A percentile compares a stretch with the other conserved stretches of the same genome.
Evolutionary conservation across 2,888 invertebrate genomes (phyloP).

Genomic region (Atrina japonica): DNA sequence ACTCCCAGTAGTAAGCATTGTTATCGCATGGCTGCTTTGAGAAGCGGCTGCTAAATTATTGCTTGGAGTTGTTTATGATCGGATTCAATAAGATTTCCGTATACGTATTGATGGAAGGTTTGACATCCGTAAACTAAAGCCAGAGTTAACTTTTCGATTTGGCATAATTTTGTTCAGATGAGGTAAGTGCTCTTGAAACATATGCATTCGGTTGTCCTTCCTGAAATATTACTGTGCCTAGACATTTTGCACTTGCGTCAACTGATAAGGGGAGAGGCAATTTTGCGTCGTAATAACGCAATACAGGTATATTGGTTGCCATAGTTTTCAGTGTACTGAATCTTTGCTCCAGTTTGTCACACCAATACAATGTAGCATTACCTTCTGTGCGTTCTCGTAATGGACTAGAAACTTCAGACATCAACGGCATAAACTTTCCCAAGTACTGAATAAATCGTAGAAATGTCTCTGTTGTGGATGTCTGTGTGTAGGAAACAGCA

Average conservation of each 20-base stretch:
- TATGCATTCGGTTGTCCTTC: constrained; percentile 19
- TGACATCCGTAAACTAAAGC: constrained; percentile 17
- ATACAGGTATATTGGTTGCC: constrained; percentile 32
- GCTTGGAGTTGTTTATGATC: constrained; percentile 30
- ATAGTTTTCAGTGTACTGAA: constrained; percentile 29
- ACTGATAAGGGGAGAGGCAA: constrained; percentile 27
- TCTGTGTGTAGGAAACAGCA: too few relatives aligned
- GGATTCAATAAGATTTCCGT: constrained; percentile 8
- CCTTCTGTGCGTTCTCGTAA: constrained; percentile 13
- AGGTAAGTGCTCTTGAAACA: not conserved
- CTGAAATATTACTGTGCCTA: constrained; percentile 34
- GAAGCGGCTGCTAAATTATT: constrained; percentile 11
- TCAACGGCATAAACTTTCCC: constrained; percentile 23
- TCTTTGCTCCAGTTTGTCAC: constrained; percentile 18
- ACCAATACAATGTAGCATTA: constrained; percentile 26
- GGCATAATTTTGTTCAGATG: constrained; percentile 16
- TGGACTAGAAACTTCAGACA: constrained; percentile 20
- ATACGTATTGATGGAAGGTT: constrained; percentile 24
- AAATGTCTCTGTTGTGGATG: too few relatives aligned
- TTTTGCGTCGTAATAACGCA: constrained; percentile 35
- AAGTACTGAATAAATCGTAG: constrained; percentile 35
- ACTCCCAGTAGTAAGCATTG: constrained; percentile 20
- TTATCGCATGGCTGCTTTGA: not conserved
- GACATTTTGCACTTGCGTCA: constrained; percentile 34
- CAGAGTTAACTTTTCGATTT: constrained; percentile 17